Evolutionary conservation across 2,888 invertebrate genomes (phyloP), one percentile per base, ranked within the genome.

Genomic region (Polyploca ridens): DNA sequence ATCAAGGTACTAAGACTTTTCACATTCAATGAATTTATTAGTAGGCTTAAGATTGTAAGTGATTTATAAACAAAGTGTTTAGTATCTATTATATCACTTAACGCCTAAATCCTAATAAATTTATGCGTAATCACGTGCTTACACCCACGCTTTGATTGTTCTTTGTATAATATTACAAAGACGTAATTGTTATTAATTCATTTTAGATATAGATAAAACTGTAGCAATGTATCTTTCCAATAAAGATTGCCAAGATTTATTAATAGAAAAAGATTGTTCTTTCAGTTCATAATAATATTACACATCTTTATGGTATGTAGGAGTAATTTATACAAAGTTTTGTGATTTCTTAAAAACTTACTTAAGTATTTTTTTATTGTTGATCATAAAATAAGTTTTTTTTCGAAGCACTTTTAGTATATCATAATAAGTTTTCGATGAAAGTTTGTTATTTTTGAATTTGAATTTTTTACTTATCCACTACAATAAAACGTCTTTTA

Each of bases 141-240:
- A 46, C 46, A 46, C 54, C 49, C 16, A 16, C n/a, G 16, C 11
- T 6, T 79, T 71, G 64, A 76, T 71, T 73, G 75, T 71, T 78
- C 73, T 77, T 74, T 70, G 71, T 27, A 1, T 35, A 3, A 35
- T 75, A 67, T 75, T 72, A 75, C 77, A 69, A 73, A 69, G 75
- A 19, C 10, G 0, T 19, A 19, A 19, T 54, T 19, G 16, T 7
- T 10, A 10, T 7, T 54, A 10, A 10, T 19, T 54, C 10, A 54
- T 54, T 16, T 16, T 7, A 16, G 1, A 6, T 49, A 16, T 49
- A 4, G 2, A 46, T 14, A 7, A 41, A 41, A 41, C 41, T 13
- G 13, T 41, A 41, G 41, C 13, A 2, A 13, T 13, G 13, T 7
- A 41, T 38, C 35, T 0, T 35, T 10, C 38, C 38, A 38, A 38